A percentile compares a stretch with the other conserved stretches of the same genome.
Evolutionary conservation across 2,888 invertebrate genomes (phyloP).

Genomic region (Cyclophora punctaria): DNA sequence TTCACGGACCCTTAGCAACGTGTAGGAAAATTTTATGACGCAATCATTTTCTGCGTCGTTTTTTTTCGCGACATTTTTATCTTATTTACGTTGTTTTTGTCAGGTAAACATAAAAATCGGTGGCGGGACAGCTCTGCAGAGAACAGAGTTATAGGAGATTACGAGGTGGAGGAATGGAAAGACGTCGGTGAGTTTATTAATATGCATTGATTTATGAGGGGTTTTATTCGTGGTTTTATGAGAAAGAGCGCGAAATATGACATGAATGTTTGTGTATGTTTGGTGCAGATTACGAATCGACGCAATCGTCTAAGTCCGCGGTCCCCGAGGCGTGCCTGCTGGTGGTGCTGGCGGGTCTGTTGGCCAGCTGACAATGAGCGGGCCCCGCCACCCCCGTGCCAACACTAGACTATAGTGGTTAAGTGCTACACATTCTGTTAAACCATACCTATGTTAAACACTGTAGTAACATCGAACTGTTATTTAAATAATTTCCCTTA

Average conservation of each 20-base stretch:
- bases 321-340: slow-evolving; percentile 29
- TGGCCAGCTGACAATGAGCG: slow-evolving; percentile 49
- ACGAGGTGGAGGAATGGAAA: slow-evolving; percentile 84
- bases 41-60: slow-evolving; percentile 41
- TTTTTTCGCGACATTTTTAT: slow-evolving; percentile 31
- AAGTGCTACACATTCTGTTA: slow-evolving; percentile 19
- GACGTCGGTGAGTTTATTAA: slow-evolving; percentile 74
- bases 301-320: slow-evolving; percentile 51
- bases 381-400: slow-evolving; percentile 42
- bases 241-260: background rate
- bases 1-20: slow-evolving; percentile 44
- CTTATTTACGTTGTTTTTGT: slow-evolving; percentile 29
- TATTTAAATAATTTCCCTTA: slow-evolving; percentile 1
- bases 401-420: slow-evolving; percentile 39
- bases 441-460: slow-evolving; percentile 8
- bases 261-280: background rate
- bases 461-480: slow-evolving; percentile 9
- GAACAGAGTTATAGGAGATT: slow-evolving; percentile 79
- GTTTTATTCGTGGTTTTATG: background rate
- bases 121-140: slow-evolving; percentile 74
- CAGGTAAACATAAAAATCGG: slow-evolving; percentile 76
- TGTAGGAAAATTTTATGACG: slow-evolving; percentile 44
- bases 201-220: background rate
- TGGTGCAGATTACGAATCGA: slow-evolving; percentile 61
- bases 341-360: slow-evolving; percentile 31